Conservation (phyloP, 2,797 vertebrate genomes). For the Siniperca undulata region DNA sequence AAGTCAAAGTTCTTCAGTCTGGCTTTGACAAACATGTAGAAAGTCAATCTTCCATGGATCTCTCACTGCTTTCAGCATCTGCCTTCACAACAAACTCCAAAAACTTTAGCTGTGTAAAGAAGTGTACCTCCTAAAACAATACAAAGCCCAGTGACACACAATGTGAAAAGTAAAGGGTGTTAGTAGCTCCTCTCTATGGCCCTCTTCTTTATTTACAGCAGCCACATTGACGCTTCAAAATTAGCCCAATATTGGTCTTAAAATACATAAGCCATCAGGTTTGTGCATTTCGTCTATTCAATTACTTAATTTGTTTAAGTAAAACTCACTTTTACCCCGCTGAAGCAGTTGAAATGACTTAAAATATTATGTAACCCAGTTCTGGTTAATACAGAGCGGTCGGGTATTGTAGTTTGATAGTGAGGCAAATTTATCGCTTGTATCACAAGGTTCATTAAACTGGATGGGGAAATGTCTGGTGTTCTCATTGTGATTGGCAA, state of each 20-base stretch:
- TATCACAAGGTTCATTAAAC: slow-evolving; percentile 53
- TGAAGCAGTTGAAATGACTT: neutral
- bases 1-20: neutral
- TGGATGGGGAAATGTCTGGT: slow-evolving; percentile 59
- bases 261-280: neutral
- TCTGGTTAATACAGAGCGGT: slow-evolving; percentile 11
- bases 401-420: slow-evolving; percentile 24
- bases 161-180: neutral
- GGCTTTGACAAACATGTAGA: neutral
- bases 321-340: neutral
- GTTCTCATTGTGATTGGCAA: slow-evolving; percentile 59
- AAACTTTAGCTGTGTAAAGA: neutral
- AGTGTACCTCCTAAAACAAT: neutral
- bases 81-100: neutral
- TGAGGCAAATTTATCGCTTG: slow-evolving; percentile 23
- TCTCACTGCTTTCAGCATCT: neutral
- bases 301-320: slow-evolving; percentile 22
- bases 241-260: neutral
- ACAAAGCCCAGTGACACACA: neutral
- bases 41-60: neutral
- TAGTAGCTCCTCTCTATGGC: neutral
- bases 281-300: slow-evolving; percentile 1
- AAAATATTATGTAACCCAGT: slow-evolving; percentile 25
- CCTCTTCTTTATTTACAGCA: neutral
- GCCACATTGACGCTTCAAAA: neutral